Evolutionary conservation across 37 sponge, comb jelly and placozoan genomes (phyloP).

Genomic region (Hexactinellida sp.): DNA sequence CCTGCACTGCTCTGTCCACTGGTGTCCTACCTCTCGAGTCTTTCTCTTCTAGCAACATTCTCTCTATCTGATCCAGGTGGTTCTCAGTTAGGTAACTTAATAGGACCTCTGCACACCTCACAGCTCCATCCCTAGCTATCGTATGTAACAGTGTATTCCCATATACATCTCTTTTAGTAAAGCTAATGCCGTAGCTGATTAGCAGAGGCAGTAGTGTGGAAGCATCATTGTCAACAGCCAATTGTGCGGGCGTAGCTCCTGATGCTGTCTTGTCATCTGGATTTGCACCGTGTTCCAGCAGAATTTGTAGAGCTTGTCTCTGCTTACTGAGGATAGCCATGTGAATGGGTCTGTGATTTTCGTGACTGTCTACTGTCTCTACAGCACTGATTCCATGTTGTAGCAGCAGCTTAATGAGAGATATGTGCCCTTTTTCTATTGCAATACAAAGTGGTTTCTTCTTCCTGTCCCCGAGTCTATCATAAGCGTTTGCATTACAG

Average conservation of each 20-base stretch:
- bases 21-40: not conserved
- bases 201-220: not conserved
- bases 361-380: not conserved
- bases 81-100: not conserved
- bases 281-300: not conserved
- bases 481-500: not conserved
- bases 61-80: not conserved
- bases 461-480: not conserved
- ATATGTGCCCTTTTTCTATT: not conserved
- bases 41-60: not conserved
- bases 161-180: slow-evolving; percentile 10
- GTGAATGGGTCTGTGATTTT: not conserved
- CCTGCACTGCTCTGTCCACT: not conserved
- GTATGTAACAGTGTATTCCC: not conserved
- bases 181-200: not conserved
- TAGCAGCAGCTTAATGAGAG: slow-evolving; percentile 3
- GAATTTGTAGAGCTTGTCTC: slow-evolving; percentile 11
- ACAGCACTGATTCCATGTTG: not conserved
- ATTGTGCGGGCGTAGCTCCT: not conserved
- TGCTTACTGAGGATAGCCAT: not conserved
- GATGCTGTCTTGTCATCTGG: slow-evolving; percentile 12
- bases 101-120: not conserved
- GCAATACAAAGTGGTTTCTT: not conserved
- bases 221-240: not conserved
- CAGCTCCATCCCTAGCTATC: not conserved